These are phyloP conservation scores for Aurelia sp. DNA, from an alignment of 30 jellyfish, hydroid and myxozoan genomes.

Conservation along the genomic window DNA sequence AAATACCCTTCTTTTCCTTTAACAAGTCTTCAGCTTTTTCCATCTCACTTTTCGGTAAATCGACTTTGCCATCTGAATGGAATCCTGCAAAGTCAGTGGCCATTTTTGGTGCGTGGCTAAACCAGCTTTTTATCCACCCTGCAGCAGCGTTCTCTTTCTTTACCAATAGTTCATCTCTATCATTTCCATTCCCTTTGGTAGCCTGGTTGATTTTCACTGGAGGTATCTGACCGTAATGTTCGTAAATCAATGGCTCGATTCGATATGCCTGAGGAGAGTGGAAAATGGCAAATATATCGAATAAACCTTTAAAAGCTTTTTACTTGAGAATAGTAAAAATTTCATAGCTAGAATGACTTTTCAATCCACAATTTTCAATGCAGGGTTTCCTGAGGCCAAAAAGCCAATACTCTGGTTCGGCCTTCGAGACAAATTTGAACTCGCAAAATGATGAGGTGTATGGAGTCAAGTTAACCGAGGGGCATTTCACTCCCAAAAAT, in stretches of 20 bases:
- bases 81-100: conserved; percentile 26
- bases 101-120: conserved; percentile 43
- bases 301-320: too few relatives aligned
- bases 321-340: too few relatives aligned
- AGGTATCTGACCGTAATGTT: conserved; percentile 80
- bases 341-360: too few relatives aligned
- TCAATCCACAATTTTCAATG: too few relatives aligned
- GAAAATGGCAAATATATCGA: too few relatives aligned
- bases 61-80: conserved; percentile 65
- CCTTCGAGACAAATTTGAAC: too few relatives aligned
- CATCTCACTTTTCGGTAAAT: conserved; percentile 64
- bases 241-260: conserved; percentile 90
- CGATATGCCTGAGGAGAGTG: conserved; percentile 81
- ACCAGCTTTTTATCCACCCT: conserved; percentile 75
- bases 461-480: too few relatives aligned
- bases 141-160: conserved; percentile 50
- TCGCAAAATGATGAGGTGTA: too few relatives aligned
- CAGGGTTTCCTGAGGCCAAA: too few relatives aligned
- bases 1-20: conserved; percentile 67
- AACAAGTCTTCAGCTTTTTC: conserved; percentile 70
- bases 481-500: too few relatives aligned
- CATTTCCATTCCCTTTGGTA: conserved; percentile 32
- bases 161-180: conserved; percentile 4
- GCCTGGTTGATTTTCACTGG: conserved; percentile 84
- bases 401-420: too few relatives aligned